phyloP scores from a whole-genome alignment of 1,140 invertebrate species.

The Microplitis mediator region DNA sequence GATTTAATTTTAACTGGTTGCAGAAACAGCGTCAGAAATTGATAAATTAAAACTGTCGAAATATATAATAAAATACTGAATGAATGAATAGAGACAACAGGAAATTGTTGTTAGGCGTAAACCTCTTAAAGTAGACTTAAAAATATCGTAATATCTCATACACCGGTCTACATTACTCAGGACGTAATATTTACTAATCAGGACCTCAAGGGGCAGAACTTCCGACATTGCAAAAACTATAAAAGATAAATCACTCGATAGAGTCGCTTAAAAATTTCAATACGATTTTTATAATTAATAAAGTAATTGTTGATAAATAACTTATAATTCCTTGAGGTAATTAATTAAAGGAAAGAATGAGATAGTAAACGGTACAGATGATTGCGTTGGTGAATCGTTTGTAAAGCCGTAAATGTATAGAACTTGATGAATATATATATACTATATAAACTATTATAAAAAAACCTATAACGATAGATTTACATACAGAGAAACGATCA shows the following conservation, averaged over 20 bases:
- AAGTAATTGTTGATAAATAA: too few species aligned
- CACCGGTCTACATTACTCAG: background rate
- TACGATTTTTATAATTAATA: too few species aligned
- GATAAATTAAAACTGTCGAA: background rate
- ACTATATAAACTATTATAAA: too few species aligned
- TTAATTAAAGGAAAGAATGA: background rate
- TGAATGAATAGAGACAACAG: background rate
- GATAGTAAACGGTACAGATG: too few species aligned
- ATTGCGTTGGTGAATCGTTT: too few species aligned
- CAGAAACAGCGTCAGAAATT: too few species aligned
- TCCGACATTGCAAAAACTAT: background rate
- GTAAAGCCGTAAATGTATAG: too few species aligned
- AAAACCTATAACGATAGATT: background rate
- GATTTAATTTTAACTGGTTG: too few species aligned
- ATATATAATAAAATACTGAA: background rate
- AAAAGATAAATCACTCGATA: too few species aligned
- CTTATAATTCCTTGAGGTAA: background rate
- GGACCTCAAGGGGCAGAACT: background rate
- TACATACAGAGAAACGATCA: constrained; percentile 20
- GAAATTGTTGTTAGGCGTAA: background rate
- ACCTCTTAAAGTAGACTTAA: background rate
- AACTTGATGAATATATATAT: too few species aligned
- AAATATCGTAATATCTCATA: background rate
- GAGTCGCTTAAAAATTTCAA: too few species aligned
- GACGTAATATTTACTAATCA: background rate